Evolutionary conservation across 2,797 vertebrate species (phyloP).

Genomic region (Stomatorhinus walkeri): DNA sequence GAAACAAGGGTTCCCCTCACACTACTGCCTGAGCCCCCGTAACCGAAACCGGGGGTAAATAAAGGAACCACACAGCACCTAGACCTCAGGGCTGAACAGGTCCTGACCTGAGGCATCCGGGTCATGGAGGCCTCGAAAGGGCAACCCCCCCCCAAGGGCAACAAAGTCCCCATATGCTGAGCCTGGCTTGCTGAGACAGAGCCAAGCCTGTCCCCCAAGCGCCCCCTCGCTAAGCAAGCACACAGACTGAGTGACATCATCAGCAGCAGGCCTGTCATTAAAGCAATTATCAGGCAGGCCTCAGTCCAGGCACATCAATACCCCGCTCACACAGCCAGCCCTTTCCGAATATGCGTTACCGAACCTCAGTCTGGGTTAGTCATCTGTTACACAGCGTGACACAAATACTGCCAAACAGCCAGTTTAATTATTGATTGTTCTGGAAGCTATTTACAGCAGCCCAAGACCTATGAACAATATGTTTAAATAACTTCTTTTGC

Average conservation of each 20-base stretch:
- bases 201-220: background rate
- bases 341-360: background rate
- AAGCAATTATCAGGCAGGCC: background rate
- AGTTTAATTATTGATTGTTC: background rate
- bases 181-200: conserved; percentile 24
- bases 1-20: conserved; percentile 39
- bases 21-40: background rate
- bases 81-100: conserved; percentile 32
- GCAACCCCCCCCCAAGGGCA: background rate
- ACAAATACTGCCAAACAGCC: background rate
- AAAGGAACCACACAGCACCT: conserved; percentile 33
- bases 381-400: background rate
- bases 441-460: background rate
- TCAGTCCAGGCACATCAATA: background rate
- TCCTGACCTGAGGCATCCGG: conserved; percentile 19
- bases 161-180: conserved; percentile 21
- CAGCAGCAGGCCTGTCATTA: background rate
- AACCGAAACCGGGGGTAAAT: conserved; percentile 11
- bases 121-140: background rate
- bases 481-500: background rate
- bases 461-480: background rate
- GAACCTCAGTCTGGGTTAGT: background rate
- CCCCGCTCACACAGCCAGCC: background rate
- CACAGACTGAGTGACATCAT: background rate
- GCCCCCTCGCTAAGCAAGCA: background rate